Percentiles rank a stretch among this genome's conserved stretches.
phyloP scores from a whole-genome alignment of 2,888 invertebrate species.

The Microchrysa polita region DNA sequence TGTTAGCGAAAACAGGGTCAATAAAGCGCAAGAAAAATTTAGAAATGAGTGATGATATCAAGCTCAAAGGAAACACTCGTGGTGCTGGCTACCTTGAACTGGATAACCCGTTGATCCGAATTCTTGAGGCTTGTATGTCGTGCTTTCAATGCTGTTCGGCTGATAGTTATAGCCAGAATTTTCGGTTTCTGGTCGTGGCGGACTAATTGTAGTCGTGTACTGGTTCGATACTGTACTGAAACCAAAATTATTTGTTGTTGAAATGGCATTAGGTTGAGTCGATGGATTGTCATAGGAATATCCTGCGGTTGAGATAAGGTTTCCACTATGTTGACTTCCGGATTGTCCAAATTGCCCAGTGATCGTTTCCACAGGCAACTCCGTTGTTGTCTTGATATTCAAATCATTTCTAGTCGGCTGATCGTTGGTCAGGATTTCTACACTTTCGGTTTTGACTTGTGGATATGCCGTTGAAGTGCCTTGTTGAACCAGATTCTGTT shows the following conservation, averaged over 20 bases:
- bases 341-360: neutral
- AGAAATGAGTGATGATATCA: too few species aligned
- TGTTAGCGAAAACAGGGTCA: neutral
- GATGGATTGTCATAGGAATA: slow-evolving; percentile 24
- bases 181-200: slow-evolving; percentile 16
- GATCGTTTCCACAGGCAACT: slow-evolving; percentile 17
- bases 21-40: too few species aligned
- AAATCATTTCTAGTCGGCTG: slow-evolving; percentile 15
- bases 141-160: neutral
- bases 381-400: slow-evolving; percentile 23
- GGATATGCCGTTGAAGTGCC: neutral
- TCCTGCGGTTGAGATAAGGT: neutral
- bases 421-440: slow-evolving; percentile 23
- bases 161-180: neutral
- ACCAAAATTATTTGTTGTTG: slow-evolving; percentile 11
- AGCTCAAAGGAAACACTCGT: too few species aligned
- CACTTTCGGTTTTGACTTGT: slow-evolving; percentile 8
- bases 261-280: neutral
- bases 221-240: slow-evolving; percentile 26
- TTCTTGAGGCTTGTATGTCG: neutral
- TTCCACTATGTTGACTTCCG: neutral
- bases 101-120: neutral
- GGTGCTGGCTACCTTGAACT: slow-evolving; percentile 3
- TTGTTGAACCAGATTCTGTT: neutral
- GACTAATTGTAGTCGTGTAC: slow-evolving; percentile 8